Conservation (phyloP, 2,797 vertebrate genomes). For the Tragopan temminckii region DNA sequence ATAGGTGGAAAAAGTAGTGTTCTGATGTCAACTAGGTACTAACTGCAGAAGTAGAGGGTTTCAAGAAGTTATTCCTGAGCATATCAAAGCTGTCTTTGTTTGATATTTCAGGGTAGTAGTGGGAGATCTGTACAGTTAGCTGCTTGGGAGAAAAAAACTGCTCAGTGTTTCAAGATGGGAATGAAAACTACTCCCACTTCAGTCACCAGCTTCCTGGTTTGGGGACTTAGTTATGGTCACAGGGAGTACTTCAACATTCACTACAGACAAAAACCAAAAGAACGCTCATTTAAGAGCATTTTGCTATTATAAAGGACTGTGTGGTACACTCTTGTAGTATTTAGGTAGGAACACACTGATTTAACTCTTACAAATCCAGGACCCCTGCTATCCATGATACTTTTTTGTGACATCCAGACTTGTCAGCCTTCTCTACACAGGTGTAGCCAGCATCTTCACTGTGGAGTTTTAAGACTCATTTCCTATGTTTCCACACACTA, state of each 20-base stretch:
- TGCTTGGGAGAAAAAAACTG: background rate
- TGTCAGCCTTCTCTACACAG: background rate
- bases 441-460: background rate
- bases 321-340: fast-evolving
- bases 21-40: background rate
- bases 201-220: background rate
- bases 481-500: background rate
- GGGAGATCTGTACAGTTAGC: background rate
- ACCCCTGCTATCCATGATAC: background rate
- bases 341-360: background rate
- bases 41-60: background rate
- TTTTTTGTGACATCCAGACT: background rate
- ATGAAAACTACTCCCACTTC: background rate
- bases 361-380: background rate
- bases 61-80: background rate
- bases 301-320: background rate
- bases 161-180: background rate
- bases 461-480: background rate
- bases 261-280: background rate
- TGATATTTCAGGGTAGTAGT: background rate
- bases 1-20: background rate
- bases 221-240: background rate
- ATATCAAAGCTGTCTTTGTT: background rate
- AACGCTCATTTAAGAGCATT: background rate
- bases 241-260: background rate